phyloP scores from a whole-genome alignment of 2,797 vertebrate genomes.

The Chelonia mydas region DNA sequence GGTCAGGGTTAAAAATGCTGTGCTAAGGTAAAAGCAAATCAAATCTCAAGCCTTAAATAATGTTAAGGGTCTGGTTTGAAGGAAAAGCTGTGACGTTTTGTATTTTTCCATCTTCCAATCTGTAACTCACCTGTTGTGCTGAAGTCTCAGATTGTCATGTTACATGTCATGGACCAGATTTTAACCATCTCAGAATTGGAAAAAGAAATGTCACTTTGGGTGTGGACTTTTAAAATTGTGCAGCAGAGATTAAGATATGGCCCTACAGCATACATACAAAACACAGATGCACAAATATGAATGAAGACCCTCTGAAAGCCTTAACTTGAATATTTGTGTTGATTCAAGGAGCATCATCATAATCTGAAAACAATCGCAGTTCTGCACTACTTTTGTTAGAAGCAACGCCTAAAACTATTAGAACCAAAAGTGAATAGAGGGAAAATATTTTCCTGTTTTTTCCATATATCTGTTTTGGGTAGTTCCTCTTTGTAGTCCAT shows the following conservation, averaged over 20 bases:
- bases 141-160: not conserved
- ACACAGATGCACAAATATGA: not conserved
- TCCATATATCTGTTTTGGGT: not conserved
- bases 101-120: not conserved
- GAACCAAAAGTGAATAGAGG: not conserved
- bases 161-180: not conserved
- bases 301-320: not conserved
- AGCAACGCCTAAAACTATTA: not conserved
- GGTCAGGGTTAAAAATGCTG: not conserved
- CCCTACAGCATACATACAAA: not conserved
- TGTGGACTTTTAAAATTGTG: not conserved
- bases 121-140: not conserved
- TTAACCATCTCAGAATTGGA: not conserved
- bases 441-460: not conserved
- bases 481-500: not conserved
- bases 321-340: not conserved
- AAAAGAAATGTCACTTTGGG: not conserved
- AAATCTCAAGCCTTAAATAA: not conserved
- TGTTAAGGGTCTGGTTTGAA: not conserved
- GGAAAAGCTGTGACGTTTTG: not conserved
- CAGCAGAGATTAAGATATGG: not conserved
- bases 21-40: not conserved
- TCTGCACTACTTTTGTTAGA: not conserved
- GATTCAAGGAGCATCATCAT: not conserved
- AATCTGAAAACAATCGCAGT: not conserved